Evolutionary conservation across 2,113 vertebrate genomes (phyloP).

Genomic region (Pygoscelis antarcticus): DNA sequence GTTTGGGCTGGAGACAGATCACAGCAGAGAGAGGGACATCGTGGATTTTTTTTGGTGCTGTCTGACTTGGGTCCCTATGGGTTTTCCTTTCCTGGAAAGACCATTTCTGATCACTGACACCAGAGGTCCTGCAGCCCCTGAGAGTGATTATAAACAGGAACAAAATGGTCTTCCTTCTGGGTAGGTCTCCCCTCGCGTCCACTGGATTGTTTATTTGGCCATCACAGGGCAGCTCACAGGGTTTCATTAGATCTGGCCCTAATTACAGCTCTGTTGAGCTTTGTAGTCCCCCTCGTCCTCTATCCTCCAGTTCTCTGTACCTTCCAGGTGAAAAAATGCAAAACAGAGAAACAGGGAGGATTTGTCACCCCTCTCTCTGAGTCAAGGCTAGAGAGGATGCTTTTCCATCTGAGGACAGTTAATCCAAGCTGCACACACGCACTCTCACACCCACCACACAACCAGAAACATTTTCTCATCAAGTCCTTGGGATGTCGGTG

Average conservation of each 20-base stretch:
- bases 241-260: neutral
- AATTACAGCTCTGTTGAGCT: neutral
- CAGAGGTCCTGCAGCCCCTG: neutral
- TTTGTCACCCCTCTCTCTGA: neutral
- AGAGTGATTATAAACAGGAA: neutral
- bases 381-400: neutral
- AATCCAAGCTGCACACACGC: neutral
- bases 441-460: neutral
- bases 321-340: neutral
- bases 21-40: neutral
- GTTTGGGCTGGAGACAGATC: neutral
- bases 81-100: neutral
- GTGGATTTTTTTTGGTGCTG: neutral
- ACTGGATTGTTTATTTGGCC: neutral
- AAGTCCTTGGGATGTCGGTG: neutral
- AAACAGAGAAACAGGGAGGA: neutral
- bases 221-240: neutral
- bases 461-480: neutral
- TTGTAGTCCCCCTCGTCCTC: neutral
- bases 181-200: fast-evolving
- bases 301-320: neutral
- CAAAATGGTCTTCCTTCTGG: neutral
- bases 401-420: neutral
- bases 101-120: neutral
- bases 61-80: neutral